A percentile compares a stretch with the other conserved stretches of the same genome.
Evolutionary conservation across 2,797 vertebrate species (phyloP).

Genomic region (Ptychadena robeensis): DNA sequence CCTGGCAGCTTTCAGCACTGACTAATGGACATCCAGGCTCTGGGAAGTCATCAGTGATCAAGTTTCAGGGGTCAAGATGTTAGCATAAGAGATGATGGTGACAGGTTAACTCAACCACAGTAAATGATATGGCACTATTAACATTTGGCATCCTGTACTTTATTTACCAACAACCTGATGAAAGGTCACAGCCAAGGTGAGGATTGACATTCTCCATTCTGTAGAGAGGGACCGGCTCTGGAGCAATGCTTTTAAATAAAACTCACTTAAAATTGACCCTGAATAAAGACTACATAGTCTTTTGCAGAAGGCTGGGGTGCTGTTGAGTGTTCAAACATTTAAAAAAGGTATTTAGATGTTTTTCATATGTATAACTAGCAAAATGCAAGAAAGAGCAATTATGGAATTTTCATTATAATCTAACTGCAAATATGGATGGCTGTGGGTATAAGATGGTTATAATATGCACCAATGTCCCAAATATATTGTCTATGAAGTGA

Average conservation of each 20-base stretch:
- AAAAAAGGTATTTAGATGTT: background rate
- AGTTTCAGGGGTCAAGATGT: constrained; percentile 39
- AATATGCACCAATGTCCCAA: too few relatives aligned
- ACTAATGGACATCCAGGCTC: constrained; percentile 4
- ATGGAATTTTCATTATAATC: too few relatives aligned
- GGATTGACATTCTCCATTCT: constrained; percentile 19
- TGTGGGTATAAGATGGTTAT: too few relatives aligned
- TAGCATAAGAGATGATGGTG: constrained; percentile 15
- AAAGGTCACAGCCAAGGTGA: constrained; percentile 12
- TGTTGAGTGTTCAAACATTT: background rate
- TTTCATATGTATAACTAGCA: too few relatives aligned
- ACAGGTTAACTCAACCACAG: constrained; percentile 23
- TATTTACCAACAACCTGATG: constrained; percentile 42
- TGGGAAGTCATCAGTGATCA: constrained; percentile 1
- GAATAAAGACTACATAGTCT: background rate
- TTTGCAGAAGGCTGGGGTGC: background rate
- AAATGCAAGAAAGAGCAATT: too few relatives aligned
- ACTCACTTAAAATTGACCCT: background rate
- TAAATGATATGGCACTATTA: constrained; percentile 34
- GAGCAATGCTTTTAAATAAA: background rate
- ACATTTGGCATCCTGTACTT: constrained; percentile 25
- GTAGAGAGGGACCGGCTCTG: background rate
- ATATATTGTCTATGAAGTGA: too few relatives aligned
- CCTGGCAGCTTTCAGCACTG: constrained; percentile 2
- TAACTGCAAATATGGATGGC: too few relatives aligned